phyloP scores from a whole-genome alignment of 2,797 vertebrate genomes.

The Pagetopsis macropterus region DNA sequence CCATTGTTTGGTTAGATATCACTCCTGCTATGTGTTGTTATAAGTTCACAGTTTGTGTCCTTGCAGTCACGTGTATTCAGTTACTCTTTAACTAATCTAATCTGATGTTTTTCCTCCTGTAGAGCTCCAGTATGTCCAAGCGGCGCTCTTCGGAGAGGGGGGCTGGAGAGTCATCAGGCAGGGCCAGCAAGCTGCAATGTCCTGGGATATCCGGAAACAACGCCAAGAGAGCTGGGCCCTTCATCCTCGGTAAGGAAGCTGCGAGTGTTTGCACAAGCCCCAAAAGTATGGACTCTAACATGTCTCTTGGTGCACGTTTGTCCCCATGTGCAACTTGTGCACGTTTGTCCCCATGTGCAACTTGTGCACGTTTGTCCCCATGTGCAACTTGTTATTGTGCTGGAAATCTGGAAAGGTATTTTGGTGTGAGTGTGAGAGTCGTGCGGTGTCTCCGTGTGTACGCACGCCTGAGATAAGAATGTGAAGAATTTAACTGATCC shows the following conservation, averaged over 20 bases:
- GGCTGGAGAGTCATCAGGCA: constrained; percentile 93
- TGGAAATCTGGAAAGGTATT: constrained; percentile 19
- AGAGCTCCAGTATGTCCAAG: constrained; percentile 93
- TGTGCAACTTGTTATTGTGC: constrained; percentile 2
- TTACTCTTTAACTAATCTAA: constrained; percentile 51
- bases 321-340: not conserved
- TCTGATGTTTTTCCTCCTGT: constrained; percentile 58
- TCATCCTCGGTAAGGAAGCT: constrained; percentile 91
- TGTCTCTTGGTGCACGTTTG: constrained; percentile 10
- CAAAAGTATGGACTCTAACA: not conserved
- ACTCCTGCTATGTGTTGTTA: constrained; percentile 1
- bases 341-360: not conserved
- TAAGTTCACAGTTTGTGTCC: not conserved
- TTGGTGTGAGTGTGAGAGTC: constrained; percentile 16
- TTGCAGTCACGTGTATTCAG: constrained; percentile 31
- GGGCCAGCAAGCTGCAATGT: constrained; percentile 92
- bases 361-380: not conserved
- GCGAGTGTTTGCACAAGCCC: constrained; percentile 5
- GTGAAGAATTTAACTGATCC: constrained; percentile 77
- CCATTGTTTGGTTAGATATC: constrained; percentile 9
- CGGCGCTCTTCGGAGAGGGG: constrained; percentile 95
- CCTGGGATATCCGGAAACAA: constrained; percentile 94
- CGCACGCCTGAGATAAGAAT: constrained; percentile 74
- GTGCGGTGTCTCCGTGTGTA: constrained; percentile 45
- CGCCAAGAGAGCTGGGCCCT: constrained; percentile 96